Percentiles rank a stretch among this genome's conserved stretches.
These are phyloP conservation scores for Parotocinclus haroldoi DNA, from an alignment of 2,797 vertebrate species.

Conservation along the genomic window DNA sequence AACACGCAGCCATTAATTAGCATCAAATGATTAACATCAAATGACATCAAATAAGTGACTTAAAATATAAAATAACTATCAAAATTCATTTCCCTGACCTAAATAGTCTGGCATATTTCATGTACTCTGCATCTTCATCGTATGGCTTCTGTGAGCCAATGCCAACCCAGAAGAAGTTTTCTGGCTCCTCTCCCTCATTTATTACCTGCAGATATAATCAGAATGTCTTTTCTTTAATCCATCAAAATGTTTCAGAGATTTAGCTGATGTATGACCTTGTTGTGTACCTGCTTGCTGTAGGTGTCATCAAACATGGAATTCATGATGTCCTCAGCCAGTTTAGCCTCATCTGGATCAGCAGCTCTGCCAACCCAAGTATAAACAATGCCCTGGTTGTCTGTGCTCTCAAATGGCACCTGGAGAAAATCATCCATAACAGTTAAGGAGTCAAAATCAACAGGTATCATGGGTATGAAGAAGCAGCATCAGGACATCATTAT, in stretches of 20 bases:
- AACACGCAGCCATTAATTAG: not conserved
- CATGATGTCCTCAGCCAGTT: slow-evolving; percentile 94
- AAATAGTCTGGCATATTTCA: slow-evolving; percentile 94
- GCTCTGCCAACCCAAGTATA: slow-evolving; percentile 97
- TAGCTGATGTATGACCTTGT: not conserved
- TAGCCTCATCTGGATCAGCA: slow-evolving; percentile 92
- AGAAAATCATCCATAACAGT: not conserved
- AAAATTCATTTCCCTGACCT: slow-evolving; percentile 65
- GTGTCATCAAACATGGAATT: slow-evolving; percentile 95
- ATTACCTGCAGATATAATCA: slow-evolving; percentile 77
- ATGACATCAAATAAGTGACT: not conserved
- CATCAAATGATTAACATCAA: not conserved
- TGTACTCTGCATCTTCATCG: slow-evolving; percentile 91
- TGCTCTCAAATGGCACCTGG: slow-evolving; percentile 97
- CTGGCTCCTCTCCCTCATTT: slow-evolving; percentile 93
- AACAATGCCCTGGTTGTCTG: slow-evolving; percentile 96
- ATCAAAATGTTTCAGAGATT: not conserved
- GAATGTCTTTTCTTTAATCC: not conserved
- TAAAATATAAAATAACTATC: not conserved
- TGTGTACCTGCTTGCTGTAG: slow-evolving; percentile 92
- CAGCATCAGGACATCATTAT: no score
- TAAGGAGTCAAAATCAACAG: no score
- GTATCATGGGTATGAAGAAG: no score
- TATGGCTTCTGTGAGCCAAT: slow-evolving; percentile 91
- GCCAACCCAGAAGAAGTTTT: slow-evolving; percentile 99